Base-by-base conservation (phyloP, 2,797 vertebrate genomes). In the Ptychadena robeensis region DNA sequence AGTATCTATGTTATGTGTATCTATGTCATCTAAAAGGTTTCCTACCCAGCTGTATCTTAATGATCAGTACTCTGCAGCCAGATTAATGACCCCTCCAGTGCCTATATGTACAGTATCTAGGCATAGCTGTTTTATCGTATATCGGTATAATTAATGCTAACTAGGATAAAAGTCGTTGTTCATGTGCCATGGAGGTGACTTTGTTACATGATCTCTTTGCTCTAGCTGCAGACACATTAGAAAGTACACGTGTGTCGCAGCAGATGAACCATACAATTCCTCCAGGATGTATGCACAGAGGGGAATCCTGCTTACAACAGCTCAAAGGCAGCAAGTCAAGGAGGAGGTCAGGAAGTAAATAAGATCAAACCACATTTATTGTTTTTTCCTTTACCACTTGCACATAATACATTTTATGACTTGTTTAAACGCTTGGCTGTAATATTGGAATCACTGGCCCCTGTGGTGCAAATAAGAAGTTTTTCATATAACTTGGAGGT, bases 221-320 rank as follows among this genome's bases (percentile, higher is more conserved):
- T 30, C 37, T 28, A 57, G 2, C 57, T 34, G 25, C 25, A 5
- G 15, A 61, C 59, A 28, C 59, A 8, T 4, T 53, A 18, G 12
- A 11, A 40, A 40, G 63, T 38, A 74, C 53, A 61, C 48, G 64
- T 74, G 72, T 74, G 27, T 34, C 40, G 64, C 48, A 68, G 69
- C 70, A 84, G 70, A 59, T 73, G 82, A 84, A 38, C 1, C 37
- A 22, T 79, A 80, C 44, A 48, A 66, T 53, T 79, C 61, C 82
- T 79, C 68, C 82, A 83, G 82, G 75, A 83, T 83, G 82, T 83
- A 28, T 83, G 75, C 75, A 82, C 65, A 83, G 68, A 67, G 69
- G 80, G 72, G 64, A 82, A 82, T 82, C 79, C 74, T 72, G 74
- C 74, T 78, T 74, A 53, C 35, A 76, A 72, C 74, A 73, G 69